Percentiles rank a stretch among this genome's conserved stretches.
phyloP scores from a whole-genome alignment of 1,140 invertebrate genomes.

The Aethina tumida region DNA sequence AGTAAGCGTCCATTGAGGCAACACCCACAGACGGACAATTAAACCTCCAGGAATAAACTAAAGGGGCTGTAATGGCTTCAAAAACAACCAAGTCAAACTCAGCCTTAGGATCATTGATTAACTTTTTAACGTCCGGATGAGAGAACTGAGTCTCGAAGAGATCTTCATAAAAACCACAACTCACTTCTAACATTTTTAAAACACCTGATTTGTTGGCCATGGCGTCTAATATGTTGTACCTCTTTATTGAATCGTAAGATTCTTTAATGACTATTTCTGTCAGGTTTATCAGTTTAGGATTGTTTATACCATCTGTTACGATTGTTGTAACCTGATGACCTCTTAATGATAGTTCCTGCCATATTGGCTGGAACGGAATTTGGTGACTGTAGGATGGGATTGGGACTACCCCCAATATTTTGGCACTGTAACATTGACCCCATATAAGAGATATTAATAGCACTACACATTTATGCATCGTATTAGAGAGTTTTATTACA shows the following conservation, averaged over 20 bases:
- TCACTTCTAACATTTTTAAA: constrained; percentile 3
- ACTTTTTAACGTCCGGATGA: constrained; percentile 6
- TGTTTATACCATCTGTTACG: constrained; percentile 16
- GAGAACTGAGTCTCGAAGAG: constrained; percentile 7
- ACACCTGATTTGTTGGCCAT: background rate
- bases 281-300: constrained; percentile 14
- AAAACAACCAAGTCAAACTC: constrained; percentile 32
- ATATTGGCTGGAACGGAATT: constrained; percentile 34
- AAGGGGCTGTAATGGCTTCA: too few species aligned
- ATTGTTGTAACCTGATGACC: constrained; percentile 21
- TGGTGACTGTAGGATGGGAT: constrained; percentile 38
- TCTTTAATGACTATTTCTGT: constrained; percentile 17
- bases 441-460: too few species aligned
- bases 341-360: constrained; percentile 20
- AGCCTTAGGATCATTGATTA: constrained; percentile 22
- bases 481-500: too few species aligned
- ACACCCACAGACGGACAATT: too few species aligned
- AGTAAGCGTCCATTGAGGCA: constrained; percentile 22
- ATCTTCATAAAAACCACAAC: constrained; percentile 12
- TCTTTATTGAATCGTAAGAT: too few species aligned
- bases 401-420: constrained; percentile 14
- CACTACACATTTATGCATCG: too few species aligned
- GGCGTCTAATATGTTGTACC: too few species aligned
- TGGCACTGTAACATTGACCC: constrained; percentile 34
- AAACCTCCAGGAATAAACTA: too few species aligned